Conservation (phyloP, 2,797 vertebrate genomes). For the Myotis pilosus region DNA sequence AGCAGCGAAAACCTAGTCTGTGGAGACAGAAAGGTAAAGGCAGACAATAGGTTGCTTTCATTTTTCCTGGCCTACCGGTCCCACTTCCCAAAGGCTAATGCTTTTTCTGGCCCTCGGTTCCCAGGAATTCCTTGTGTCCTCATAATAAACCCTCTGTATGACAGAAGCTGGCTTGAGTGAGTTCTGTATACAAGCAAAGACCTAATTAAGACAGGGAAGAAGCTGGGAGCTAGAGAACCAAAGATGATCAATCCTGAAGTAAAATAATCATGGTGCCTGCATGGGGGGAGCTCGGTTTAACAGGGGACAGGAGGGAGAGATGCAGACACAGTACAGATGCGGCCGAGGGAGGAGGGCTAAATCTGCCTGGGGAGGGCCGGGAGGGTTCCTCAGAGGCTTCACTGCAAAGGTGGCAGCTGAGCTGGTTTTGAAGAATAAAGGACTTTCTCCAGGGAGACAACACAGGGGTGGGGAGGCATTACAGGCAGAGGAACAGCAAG, state of each 20-base stretch:
- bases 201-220: conserved; percentile 54
- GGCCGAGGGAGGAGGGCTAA: background rate
- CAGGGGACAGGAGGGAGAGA: background rate
- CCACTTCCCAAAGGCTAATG: background rate
- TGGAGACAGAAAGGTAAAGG: conserved; percentile 2
- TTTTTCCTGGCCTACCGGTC: background rate
- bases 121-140: conserved; percentile 6
- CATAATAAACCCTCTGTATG: conserved; percentile 35
- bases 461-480: background rate
- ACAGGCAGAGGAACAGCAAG: conserved; percentile 34
- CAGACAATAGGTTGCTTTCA: background rate
- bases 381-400: background rate
- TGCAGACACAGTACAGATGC: background rate
- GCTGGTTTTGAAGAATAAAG: conserved; percentile 24
- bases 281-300: background rate
- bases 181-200: conserved; percentile 45
- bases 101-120: background rate
- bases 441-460: conserved; percentile 22
- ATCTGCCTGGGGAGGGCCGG: fast-evolving
- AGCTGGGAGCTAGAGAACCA: background rate
- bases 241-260: background rate
- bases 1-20: background rate
- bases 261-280: background rate
- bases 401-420: background rate
- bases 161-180: conserved; percentile 32